Base-by-base conservation (phyloP, 2,797 vertebrate species). In the Chelidonichthys spinosus region DNA sequence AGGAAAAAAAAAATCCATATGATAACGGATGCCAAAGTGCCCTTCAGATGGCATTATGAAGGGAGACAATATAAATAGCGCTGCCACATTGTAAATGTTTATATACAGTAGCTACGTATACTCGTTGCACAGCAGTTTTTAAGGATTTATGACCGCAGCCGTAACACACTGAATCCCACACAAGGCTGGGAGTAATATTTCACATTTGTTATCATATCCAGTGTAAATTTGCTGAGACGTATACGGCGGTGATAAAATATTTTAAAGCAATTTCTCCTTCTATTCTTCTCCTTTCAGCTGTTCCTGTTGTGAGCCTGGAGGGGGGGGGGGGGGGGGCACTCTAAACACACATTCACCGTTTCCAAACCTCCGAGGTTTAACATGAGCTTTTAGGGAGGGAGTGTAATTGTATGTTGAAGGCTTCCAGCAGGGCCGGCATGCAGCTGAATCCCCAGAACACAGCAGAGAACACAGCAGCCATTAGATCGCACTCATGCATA, bases 61-160 rank as follows among this genome's bases (percentile, higher is more conserved):
- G 84, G 87, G 76, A 92, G 92, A 92, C 92, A 92, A 91, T 94
- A 95, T 94, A 93, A 94, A 95, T 93, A 90, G 92, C 87, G 35
- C 81, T 90, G 90, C 90, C 92, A 88, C 92, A 92, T 92, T 93
- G 91, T 93, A 93, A 94, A 94, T 94, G 93, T 94, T 95, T 95
- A 94, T 93, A 92, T 92, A 93, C 90, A 89, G 90, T 86, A 85
- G 87, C 85, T 72, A 86, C 63, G 49, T 80, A 84, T 85, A 89
- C 89, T 91, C 78, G 65, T 90, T 83, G 89, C 76, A 25, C 83
- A 85, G 90, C 88, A 86, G 80, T 86, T 88, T 81, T 88, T 81
- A 74, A 80, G 90, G 94, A 95, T 95, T 95, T 93, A 95, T 93
- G 92, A 80, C 71, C 39, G 2, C 50, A 47, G 80, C 78, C 32